These are phyloP conservation scores for Triplophysa dalaica DNA, from an alignment of 2,113 vertebrate genomes.

Conservation along the genomic window DNA sequence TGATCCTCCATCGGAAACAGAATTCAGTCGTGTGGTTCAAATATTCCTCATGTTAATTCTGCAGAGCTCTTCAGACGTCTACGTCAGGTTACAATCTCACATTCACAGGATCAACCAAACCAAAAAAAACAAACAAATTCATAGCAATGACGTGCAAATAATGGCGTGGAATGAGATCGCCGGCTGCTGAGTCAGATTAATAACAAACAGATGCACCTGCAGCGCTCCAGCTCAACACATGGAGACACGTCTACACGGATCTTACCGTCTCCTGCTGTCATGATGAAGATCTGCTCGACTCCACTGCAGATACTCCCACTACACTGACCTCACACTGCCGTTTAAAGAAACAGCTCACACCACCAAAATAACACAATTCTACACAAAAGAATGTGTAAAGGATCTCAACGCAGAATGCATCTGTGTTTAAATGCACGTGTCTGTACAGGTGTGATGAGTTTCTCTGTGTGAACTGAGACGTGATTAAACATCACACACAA, in stretches of 20 bases:
- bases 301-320: no score
- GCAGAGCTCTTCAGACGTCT: constrained; percentile 25
- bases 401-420: no score
- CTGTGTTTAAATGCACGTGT: background rate
- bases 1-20: no score
- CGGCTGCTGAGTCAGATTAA: no score
- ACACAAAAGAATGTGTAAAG: no score
- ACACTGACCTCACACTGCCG: no score
- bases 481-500: background rate
- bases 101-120: no score
- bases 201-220: background rate
- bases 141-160: no score
- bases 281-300: constrained; percentile 24
- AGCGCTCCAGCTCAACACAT: background rate
- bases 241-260: background rate
- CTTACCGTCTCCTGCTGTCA: constrained; percentile 55
- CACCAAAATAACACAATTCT: background rate
- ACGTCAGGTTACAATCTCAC: background rate
- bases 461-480: no score
- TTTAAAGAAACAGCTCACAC: background rate
- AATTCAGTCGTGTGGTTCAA: no score
- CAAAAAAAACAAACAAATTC: no score
- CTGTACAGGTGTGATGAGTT: background rate
- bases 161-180: no score
- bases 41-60: constrained; percentile 34